Percentiles rank a stretch among this genome's conserved stretches.
phyloP scores from a whole-genome alignment of 2,888 invertebrate genomes.

The Tetranychus piercei region DNA sequence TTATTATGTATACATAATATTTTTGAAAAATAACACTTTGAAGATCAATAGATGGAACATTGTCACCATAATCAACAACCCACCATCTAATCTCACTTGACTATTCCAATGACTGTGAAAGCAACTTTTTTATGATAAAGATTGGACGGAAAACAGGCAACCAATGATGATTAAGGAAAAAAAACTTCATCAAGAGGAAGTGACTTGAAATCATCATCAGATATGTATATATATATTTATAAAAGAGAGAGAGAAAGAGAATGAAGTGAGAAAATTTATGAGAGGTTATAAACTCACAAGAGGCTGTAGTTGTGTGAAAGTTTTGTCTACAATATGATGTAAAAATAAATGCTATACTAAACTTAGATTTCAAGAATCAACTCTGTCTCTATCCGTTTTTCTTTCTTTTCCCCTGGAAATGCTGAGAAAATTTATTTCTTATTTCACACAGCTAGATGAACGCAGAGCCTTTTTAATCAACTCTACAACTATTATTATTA shows the following conservation, averaged over 20 bases:
- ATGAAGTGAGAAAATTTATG: not conserved
- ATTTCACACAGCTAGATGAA: not conserved
- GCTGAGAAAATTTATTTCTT: not conserved
- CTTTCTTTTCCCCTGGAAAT: not conserved
- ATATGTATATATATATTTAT: not conserved
- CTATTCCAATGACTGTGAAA: not conserved
- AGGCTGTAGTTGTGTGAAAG: not conserved
- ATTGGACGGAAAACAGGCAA: not conserved
- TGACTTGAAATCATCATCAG: not conserved
- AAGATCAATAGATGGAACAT: not conserved
- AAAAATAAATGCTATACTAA: not conserved
- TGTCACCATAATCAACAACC: not conserved
- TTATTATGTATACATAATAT: not conserved
- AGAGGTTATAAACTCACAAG: not conserved
- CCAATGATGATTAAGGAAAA: not conserved
- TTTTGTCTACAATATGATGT: not conserved
- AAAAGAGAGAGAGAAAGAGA: not conserved
- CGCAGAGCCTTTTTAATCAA: not conserved
- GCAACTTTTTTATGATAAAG: not conserved
- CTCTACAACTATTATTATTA: not conserved
- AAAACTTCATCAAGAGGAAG: not conserved
- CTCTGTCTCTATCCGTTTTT: not conserved
- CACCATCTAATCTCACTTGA: not conserved
- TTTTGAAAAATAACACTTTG: not conserved
- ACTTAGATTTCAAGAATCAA: not conserved